Evolutionary conservation across 2,113 vertebrate genomes (phyloP), one percentile per base, ranked within the genome.

Genomic region (Rhinolophus sinicus): DNA sequence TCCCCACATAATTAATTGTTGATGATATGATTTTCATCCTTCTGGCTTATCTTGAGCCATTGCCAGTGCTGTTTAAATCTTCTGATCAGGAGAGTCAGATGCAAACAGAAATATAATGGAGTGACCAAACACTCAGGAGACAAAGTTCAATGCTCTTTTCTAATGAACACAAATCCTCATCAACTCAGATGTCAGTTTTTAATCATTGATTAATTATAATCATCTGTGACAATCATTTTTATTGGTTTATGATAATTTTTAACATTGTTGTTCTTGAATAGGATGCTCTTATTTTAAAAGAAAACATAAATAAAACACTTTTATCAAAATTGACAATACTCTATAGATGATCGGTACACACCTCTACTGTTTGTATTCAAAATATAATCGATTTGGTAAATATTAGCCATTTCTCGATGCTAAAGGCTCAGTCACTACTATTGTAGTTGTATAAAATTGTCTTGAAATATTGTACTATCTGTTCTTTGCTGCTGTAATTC

Each of bases 191-290:
- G 82, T 93, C 24, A 70, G 24, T 64, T 91, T 90, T 93, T 88
- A 90, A 88, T 90, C 24, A n/a, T 83, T 73, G 52, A 92, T 93
- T 90, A 92, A 96, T 95, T 95, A 75, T 93, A 94, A 72, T 93
- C 30, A 60, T 44, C 24, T 82, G 10, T 60, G 87, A n/a, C 12
- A 80, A 64, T 77, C 50, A 90, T 78, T 87, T 93, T 90, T 96
- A 76, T 72, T 91, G 90, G 33, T 67, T 33, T 91, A 6, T 89
- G 54, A 40, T 83, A 78, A 30, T 82, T 88, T 91, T 86, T 84
- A 33, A 64, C 50, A 75, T 75, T 8, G 84, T 6, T 92, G 0
- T 92, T 86, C 14, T 95, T 95, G 5, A 56, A 7, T 18, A 60
- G 30, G 22, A 62, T 89, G 5, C 4, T 89, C 4, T 75, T 88